These are phyloP conservation scores for Accipiter cooperii DNA, from an alignment of 2,113 vertebrate genomes.

Conservation along the genomic window DNA sequence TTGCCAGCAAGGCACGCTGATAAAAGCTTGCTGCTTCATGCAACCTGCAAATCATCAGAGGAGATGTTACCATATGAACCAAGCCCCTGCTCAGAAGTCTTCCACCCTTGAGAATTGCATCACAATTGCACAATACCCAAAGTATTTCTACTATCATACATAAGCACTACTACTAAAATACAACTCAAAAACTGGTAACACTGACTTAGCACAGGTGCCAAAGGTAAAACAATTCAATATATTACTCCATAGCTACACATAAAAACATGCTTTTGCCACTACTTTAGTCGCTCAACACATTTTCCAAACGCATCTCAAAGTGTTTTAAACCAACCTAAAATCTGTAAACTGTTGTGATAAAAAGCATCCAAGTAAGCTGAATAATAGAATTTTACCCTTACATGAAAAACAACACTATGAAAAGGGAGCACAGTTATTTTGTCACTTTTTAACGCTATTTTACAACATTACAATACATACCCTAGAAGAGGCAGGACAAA, in stretches of 20 bases:
- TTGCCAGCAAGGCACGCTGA: constrained; percentile 94
- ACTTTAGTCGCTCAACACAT: not conserved
- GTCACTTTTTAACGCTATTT: not conserved
- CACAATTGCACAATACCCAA: constrained; percentile 35
- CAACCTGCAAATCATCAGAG: constrained; percentile 79
- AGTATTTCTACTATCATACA: not conserved
- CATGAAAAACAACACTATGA: not conserved
- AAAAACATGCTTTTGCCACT: not conserved
- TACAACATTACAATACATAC: constrained; percentile 73
- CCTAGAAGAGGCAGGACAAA: constrained; percentile 94
- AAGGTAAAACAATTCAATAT: not conserved
- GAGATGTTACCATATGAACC: constrained; percentile 60
- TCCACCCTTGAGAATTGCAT: constrained; percentile 69
- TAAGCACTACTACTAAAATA: not conserved
- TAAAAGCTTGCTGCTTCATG: constrained; percentile 95
- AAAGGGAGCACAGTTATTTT: not conserved
- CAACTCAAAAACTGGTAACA: not conserved
- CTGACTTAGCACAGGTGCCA: not conserved
- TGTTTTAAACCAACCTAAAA: not conserved
- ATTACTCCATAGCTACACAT: not conserved
- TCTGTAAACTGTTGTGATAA: not conserved
- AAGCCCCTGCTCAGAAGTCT: not conserved
- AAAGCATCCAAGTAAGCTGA: not conserved
- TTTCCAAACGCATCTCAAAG: not conserved
- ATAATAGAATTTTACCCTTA: not conserved